Percentiles rank a stretch among this genome's conserved stretches.
Conservation (phyloP, 2,797 vertebrate species). For the Clarias pachynema region DNA sequence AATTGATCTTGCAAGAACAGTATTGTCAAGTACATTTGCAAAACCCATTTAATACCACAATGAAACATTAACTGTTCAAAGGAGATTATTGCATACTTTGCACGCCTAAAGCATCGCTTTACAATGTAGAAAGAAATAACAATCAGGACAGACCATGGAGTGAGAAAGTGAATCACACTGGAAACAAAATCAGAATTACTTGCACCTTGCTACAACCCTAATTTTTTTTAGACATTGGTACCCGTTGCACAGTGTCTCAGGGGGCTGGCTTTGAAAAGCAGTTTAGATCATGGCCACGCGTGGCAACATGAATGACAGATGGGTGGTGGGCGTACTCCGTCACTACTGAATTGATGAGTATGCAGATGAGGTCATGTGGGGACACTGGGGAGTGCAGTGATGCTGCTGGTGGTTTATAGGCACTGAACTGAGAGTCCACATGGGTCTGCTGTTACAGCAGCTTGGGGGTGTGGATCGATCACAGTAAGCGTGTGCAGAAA, state of each 20-base stretch:
- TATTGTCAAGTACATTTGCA: no score
- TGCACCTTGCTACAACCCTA: neutral
- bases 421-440: conserved; percentile 62
- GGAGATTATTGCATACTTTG: no score
- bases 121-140: no score
- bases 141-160: no score
- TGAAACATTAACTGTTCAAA: no score
- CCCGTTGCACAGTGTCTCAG: conserved; percentile 16
- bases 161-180: neutral
- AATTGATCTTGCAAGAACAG: no score
- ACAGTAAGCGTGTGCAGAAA: conserved; percentile 69
- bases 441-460: conserved; percentile 62
- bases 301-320: conserved; percentile 71
- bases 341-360: conserved; percentile 51
- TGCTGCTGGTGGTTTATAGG: conserved; percentile 65
- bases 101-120: no score
- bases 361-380: conserved; percentile 46
- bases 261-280: conserved; percentile 45
- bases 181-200: neutral
- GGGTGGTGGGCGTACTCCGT: conserved; percentile 64
- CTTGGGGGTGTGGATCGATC: conserved; percentile 66
- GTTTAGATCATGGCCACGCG: conserved; percentile 65
- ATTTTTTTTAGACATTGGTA: neutral
- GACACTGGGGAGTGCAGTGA: conserved; percentile 41
- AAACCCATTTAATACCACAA: no score